Base-by-base conservation (phyloP, 1,140 invertebrate species). In the Piezodorus guildinii region DNA sequence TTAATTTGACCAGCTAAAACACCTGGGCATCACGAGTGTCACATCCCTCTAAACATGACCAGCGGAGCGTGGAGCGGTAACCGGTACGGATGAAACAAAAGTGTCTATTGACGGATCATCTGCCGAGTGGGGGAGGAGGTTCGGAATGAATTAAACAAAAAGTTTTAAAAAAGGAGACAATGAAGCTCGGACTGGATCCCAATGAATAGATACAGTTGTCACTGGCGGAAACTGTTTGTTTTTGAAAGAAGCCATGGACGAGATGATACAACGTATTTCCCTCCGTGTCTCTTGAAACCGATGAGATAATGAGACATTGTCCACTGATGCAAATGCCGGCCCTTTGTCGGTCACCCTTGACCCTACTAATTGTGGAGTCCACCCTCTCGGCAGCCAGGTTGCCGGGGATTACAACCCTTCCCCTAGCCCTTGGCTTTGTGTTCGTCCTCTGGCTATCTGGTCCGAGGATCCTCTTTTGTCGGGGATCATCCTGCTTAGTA, bases 191-290 rank as follows among this genome's bases (percentile, higher is more conserved):
- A 10, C 21, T 19, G 46, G n/a, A 49, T 49, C 16, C 2, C 46
- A 49, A n/a, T 39, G 46, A 17, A 17, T 19, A 49, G 46, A 49
- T 17, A 49, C 21, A 49, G 46, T 21, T 49, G 46, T 49, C 46
- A 49, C 10, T n/a, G 21, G 14, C 46, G 46, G 46, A 49, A 17
- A 49, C n/a, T 49, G 46, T 49, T 49, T 49, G 46, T 49, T 49
- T 49, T 49, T 49, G 46, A 49, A 49, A 49, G 21, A n/a, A 21
- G 21, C 46, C 21, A 49, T 5, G 21, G 46, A 49, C 21, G 46
- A 49, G 46, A 49, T 5, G 46, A 49, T 39, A 39, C 46, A 49
- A 49, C 46, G 46, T 49, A 49, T 49, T 49, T 49, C 46, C 46
- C 27, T 30, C 21, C n/a, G n/a, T 49, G 21, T 49, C 46, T 49